phyloP scores from a whole-genome alignment of 2,797 vertebrate genomes.

The Enteromius trimaculatus region DNA sequence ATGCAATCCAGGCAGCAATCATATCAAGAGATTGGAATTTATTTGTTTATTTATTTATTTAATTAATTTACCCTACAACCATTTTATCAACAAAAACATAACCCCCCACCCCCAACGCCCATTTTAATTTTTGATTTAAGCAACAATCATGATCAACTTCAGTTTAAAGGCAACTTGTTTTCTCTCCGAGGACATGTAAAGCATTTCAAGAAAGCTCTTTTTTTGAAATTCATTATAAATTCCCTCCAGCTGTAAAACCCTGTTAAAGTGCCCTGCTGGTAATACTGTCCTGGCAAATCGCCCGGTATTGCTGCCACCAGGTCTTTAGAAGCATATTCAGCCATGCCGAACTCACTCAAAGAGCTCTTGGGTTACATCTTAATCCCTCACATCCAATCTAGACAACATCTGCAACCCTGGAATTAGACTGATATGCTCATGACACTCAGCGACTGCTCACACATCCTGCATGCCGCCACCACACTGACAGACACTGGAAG shows the following conservation, averaged over 20 bases:
- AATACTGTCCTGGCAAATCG: constrained; percentile 57
- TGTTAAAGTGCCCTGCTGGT: constrained; percentile 69
- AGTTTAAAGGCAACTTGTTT: constrained; percentile 41
- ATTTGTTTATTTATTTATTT: constrained; percentile 60
- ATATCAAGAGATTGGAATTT: constrained; percentile 65
- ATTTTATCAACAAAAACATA: constrained; percentile 39
- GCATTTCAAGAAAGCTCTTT: constrained; percentile 61
- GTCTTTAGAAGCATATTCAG: constrained; percentile 53
- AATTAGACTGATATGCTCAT: constrained; percentile 71
- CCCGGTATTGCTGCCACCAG: constrained; percentile 43
- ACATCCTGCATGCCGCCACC: constrained; percentile 55
- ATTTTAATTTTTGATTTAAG: constrained; percentile 18
- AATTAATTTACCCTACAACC: constrained; percentile 47
- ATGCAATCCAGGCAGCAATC: constrained; percentile 71
- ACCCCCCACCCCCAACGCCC: background rate
- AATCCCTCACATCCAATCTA: constrained; percentile 75
- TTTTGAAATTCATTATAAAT: constrained; percentile 47
- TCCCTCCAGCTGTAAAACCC: constrained; percentile 57
- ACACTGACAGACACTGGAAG: constrained; percentile 11
- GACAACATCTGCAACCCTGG: constrained; percentile 69
- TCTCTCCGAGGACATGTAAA: constrained; percentile 54
- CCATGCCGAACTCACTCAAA: constrained; percentile 55
- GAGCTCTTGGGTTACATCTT: constrained; percentile 75
- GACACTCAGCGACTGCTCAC: constrained; percentile 36
- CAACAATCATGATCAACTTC: constrained; percentile 50